phyloP scores from a whole-genome alignment of 35 echinoderm and acorn worm species.

The Lytechinus variegatus region DNA sequence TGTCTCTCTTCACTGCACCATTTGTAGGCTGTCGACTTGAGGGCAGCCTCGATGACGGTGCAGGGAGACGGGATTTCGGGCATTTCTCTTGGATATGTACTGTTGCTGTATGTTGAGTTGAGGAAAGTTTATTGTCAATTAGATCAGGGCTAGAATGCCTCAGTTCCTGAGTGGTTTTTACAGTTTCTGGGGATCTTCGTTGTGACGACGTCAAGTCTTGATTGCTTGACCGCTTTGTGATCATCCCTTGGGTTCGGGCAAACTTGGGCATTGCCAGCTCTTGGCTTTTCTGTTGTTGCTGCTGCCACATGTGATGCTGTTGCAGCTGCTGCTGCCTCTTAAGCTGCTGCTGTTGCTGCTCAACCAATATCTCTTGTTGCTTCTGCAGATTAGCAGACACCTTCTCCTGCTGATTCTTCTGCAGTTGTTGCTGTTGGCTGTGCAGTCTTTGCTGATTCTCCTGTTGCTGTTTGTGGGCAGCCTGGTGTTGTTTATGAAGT shows the following conservation, averaged over 20 bases:
- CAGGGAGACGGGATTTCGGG: constrained; percentile 14
- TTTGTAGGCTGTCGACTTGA: neutral
- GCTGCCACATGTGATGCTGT: neutral
- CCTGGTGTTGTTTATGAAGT: constrained; percentile 37
- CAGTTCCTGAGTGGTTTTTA: constrained; percentile 44
- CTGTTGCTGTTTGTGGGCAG: constrained; percentile 38
- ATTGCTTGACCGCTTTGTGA: constrained; percentile 35
- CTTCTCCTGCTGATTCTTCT: constrained; percentile 24
- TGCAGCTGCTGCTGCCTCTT: constrained; percentile 16
- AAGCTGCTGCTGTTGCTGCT: constrained; percentile 40
- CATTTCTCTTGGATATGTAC: neutral
- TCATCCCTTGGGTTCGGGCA: neutral
- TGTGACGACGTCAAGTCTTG: constrained; percentile 32
- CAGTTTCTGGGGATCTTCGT: constrained; percentile 24
- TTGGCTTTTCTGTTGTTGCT: neutral
- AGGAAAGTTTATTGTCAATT: neutral
- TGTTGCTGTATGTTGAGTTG: constrained; percentile 21
- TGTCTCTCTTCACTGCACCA: neutral
- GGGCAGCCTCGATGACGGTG: neutral
- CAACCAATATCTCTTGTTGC: constrained; percentile 21
- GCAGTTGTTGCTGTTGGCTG: constrained; percentile 43
- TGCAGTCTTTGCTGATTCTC: constrained; percentile 16
- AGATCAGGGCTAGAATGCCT: constrained; percentile 48
- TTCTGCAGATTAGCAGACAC: constrained; percentile 7
- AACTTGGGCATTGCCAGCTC: neutral